phyloP scores from a whole-genome alignment of 1,140 invertebrate species.

The Pseudomyrmex pallidus region DNA sequence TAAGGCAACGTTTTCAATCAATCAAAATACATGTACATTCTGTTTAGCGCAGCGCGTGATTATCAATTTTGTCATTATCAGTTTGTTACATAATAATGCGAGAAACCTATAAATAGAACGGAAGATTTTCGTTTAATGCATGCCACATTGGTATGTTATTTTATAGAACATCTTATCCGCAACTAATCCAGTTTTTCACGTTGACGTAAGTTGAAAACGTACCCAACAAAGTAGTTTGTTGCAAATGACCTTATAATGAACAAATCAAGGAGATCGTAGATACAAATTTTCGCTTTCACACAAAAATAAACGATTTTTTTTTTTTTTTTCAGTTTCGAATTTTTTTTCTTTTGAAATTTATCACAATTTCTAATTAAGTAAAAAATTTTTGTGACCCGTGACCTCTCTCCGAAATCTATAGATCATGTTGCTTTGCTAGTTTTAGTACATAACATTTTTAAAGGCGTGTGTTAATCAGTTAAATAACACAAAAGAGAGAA shows the following conservation, averaged over 20 bases:
- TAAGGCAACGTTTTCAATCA: neutral
- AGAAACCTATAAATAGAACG: conserved; percentile 4
- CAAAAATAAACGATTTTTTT: conserved; percentile 31
- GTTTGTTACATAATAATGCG: conserved; percentile 20
- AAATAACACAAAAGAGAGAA: conserved; percentile 29
- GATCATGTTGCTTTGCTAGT: conserved; percentile 78
- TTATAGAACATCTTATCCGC: conserved; percentile 86
- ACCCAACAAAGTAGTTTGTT: conserved; percentile 79
- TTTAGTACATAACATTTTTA: conserved; percentile 56
- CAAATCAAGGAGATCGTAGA: conserved; percentile 40
- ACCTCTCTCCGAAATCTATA: conserved; percentile 46
- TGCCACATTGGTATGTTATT: conserved; percentile 84
- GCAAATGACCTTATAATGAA: conserved; percentile 62
- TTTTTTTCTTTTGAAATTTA: no score
- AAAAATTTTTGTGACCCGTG: conserved; percentile 21
- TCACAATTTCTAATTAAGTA: no score
- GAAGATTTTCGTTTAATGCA: conserved; percentile 78
- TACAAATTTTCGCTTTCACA: conserved; percentile 60
- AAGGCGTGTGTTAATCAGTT: conserved; percentile 45
- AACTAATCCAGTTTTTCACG: conserved; percentile 86
- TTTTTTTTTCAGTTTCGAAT: neutral
- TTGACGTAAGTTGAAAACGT: conserved; percentile 84
- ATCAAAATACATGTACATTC: neutral
- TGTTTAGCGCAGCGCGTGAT: neutral
- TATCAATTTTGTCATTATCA: conserved; percentile 7